Evolutionary conservation across 1,140 invertebrate genomes (phyloP).

Genomic region (Pseudomyrmex sp.): DNA sequence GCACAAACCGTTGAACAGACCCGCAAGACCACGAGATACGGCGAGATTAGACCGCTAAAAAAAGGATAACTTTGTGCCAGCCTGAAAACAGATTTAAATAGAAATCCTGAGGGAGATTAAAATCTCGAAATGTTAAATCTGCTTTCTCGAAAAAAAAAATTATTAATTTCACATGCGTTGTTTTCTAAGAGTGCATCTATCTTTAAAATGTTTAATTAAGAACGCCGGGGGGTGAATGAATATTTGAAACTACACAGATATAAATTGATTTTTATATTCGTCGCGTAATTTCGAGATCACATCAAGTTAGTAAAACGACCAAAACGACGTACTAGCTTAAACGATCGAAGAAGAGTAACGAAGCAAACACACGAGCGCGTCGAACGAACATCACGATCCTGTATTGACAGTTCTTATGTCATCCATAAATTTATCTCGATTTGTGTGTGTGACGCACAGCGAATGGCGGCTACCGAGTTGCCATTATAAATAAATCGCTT

Average conservation of each 20-base stretch:
- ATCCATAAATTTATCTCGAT: slow-evolving; percentile 45
- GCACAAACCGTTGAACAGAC: background rate
- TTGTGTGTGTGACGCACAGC: background rate
- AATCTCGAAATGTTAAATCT: no score
- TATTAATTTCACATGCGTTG: background rate
- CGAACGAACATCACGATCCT: background rate
- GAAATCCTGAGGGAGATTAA: background rate
- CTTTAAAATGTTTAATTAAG: background rate
- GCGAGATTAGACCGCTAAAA: slow-evolving; percentile 8
- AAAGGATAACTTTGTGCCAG: background rate
- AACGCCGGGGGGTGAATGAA: background rate
- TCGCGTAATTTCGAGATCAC: no score
- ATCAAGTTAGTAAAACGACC: background rate
- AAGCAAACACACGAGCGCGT: background rate
- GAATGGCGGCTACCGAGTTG: slow-evolving; percentile 32
- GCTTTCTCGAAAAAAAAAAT: no score
- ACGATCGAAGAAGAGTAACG: background rate
- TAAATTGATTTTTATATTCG: background rate
- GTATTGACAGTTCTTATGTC: slow-evolving; percentile 31
- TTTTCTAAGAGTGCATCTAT: background rate
- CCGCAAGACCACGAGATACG: background rate
- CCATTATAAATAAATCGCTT: slow-evolving; percentile 32
- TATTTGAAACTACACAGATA: background rate
- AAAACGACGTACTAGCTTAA: background rate
- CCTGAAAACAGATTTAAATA: background rate